Conservation (phyloP, 2,888 invertebrate genomes). For the Tenthredo distinguenda region DNA sequence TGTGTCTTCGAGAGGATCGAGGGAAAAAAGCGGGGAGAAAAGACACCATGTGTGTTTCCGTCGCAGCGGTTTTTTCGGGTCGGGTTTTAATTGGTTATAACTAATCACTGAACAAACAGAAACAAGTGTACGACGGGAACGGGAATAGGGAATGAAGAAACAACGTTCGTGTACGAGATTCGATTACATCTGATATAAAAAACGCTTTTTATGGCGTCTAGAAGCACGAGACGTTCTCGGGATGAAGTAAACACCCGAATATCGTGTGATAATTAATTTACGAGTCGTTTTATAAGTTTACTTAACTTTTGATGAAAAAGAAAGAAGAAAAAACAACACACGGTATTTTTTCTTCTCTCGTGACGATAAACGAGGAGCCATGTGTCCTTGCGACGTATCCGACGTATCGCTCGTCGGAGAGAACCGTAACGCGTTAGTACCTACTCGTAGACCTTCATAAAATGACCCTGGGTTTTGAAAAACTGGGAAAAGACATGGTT, state of each 20-base stretch:
- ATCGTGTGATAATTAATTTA: conserved; percentile 37
- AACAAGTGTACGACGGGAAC: background rate
- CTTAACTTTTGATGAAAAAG: background rate
- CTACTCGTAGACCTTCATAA: background rate
- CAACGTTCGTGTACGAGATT: background rate
- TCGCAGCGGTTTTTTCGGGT: background rate
- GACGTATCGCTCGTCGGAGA: conserved; percentile 1
- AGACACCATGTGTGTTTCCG: conserved; percentile 1
- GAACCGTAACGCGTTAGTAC: background rate
- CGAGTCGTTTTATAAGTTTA: background rate
- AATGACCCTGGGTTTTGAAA: conserved; percentile 18
- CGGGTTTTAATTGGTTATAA: background rate
- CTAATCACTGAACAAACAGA: background rate
- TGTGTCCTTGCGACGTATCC: conserved; percentile 1
- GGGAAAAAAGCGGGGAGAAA: background rate
- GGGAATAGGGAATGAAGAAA: background rate
- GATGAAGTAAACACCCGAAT: background rate
- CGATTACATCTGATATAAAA: conserved; percentile 3
- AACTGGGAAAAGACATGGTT: background rate
- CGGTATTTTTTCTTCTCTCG: background rate
- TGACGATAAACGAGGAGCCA: conserved; percentile 1
- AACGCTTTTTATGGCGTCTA: background rate
- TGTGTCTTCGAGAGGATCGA: background rate
- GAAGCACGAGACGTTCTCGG: background rate
- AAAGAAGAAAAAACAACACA: background rate